Conservation (phyloP, 1,140 invertebrate species). For the Bombus soroeensis region DNA sequence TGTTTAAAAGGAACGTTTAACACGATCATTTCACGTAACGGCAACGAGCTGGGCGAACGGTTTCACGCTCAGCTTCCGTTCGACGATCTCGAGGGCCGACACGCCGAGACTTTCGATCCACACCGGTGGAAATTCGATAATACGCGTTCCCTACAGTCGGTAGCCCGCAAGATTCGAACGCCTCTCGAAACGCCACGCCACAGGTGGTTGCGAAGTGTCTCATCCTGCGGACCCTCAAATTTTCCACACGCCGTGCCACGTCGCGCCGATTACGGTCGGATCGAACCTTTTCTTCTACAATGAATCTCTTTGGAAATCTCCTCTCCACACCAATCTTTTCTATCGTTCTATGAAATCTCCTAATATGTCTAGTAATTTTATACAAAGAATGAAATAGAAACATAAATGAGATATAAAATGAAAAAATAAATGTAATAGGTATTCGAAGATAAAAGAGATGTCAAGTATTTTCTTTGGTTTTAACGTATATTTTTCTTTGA, state of each 20-base stretch:
- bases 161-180: constrained; percentile 69
- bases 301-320: not conserved
- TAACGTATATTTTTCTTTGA: not conserved
- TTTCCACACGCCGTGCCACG: constrained; percentile 55
- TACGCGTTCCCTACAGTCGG: constrained; percentile 58
- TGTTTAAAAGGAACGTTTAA: not conserved
- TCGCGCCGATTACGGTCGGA: constrained; percentile 54
- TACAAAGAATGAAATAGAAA: too few relatives aligned
- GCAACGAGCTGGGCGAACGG: constrained; percentile 7
- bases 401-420: too few relatives aligned
- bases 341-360: too few relatives aligned
- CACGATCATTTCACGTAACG: not conserved
- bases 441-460: not conserved
- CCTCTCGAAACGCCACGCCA: constrained; percentile 67
- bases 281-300: constrained; percentile 51
- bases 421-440: not conserved
- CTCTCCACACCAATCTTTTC: not conserved
- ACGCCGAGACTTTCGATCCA: constrained; percentile 44
- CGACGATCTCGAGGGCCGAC: constrained; percentile 34
- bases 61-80: constrained; percentile 43
- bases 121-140: constrained; percentile 64
- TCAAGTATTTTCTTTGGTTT: not conserved
- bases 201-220: constrained; percentile 70
- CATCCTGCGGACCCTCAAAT: constrained; percentile 68
- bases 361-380: not conserved